Base-by-base conservation (phyloP, 1,140 invertebrate genomes). In the Ceratina calcarata region DNA sequence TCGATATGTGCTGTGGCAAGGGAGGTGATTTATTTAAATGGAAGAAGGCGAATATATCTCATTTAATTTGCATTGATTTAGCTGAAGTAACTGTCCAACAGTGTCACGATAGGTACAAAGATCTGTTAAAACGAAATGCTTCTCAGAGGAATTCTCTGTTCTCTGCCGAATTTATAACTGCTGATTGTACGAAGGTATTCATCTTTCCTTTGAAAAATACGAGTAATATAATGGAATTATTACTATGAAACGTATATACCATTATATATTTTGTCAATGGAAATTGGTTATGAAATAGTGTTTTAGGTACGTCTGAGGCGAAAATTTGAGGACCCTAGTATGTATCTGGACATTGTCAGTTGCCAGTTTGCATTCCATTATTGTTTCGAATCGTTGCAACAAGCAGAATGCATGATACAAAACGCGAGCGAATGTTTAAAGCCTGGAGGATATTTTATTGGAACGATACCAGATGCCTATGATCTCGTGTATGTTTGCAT, bases 351-450 rank as follows among this genome's bases (percentile, higher is more conserved):
- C 92, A 86, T 99, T 6, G 97, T 98, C 0, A 99, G 97, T 87
- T 99, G 98, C 91, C 99, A 99, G 92, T 99, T 99, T 95, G 97
- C 98, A 24, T 97, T 99, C 87, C 97, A 98, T 92, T 99, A 99
- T 87, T 97, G 97, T 88, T 99, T 99, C 94, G 98, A 99, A 92
- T 97, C 96, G 70, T 92, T 98, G 73, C 89, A 93, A n/a, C 98
- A 99, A 93, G 98, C 98, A 1, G 95, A 98, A 89, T 95, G 95
- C 88, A 99, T 99, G 97, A 92, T 99, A 0, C 94, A 94, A 78
- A 99, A 99, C 94, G 97, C 97, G 7, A 95, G 97, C 22, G 98
- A 99, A 91, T 97, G 96, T 90, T 93, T 99, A 6, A 94, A 95
- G 83, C 95, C 96, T 0, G 98, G 98, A 67, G 99, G 99, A 10